phyloP scores from a whole-genome alignment of 2,888 invertebrate genomes.

The Ochlodes sylvanus region DNA sequence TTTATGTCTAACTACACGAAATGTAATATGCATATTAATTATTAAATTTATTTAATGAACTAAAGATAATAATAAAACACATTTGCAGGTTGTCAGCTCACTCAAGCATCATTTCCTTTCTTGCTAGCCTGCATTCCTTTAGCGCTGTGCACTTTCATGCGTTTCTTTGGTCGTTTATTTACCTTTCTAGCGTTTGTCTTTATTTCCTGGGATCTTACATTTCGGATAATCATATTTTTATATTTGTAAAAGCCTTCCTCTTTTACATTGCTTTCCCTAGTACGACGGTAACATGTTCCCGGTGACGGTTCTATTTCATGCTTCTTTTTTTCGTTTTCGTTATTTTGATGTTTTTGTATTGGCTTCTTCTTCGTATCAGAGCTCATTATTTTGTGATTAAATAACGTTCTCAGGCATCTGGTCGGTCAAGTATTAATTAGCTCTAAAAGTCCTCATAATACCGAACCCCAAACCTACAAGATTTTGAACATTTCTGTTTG shows the following conservation, averaged over 20 bases:
- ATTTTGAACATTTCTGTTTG: slow-evolving; percentile 41
- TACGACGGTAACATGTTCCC: slow-evolving; percentile 47
- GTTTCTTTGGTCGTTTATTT: slow-evolving; percentile 51
- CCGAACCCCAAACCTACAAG: slow-evolving; percentile 53
- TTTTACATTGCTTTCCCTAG: slow-evolving; percentile 59
- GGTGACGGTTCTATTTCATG: neutral
- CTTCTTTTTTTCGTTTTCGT: slow-evolving; percentile 43
- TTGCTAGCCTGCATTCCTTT: slow-evolving; percentile 50
- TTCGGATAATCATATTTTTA: slow-evolving; percentile 61
- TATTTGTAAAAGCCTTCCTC: slow-evolving; percentile 66
- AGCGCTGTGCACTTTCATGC: slow-evolving; percentile 48
- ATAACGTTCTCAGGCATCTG: neutral
- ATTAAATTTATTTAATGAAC: slow-evolving; percentile 3
- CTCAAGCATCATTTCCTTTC: slow-evolving; percentile 4
- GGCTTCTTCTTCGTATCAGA: slow-evolving; percentile 52
- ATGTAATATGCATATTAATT: neutral
- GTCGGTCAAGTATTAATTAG: slow-evolving; percentile 2
- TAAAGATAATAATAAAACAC: slow-evolving; percentile 18
- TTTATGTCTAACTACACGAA: too few species aligned
- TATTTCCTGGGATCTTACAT: slow-evolving; percentile 51
- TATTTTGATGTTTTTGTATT: slow-evolving; percentile 45
- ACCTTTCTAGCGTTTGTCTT: slow-evolving; percentile 44
- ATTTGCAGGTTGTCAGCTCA: slow-evolving; percentile 4
- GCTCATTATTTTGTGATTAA: slow-evolving; percentile 22
- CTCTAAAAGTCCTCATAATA: slow-evolving; percentile 41